Evolutionary conservation across 2,888 invertebrate species (phyloP), one percentile per base, ranked within the genome.

Genomic region (Drosophila peninsularis): DNA sequence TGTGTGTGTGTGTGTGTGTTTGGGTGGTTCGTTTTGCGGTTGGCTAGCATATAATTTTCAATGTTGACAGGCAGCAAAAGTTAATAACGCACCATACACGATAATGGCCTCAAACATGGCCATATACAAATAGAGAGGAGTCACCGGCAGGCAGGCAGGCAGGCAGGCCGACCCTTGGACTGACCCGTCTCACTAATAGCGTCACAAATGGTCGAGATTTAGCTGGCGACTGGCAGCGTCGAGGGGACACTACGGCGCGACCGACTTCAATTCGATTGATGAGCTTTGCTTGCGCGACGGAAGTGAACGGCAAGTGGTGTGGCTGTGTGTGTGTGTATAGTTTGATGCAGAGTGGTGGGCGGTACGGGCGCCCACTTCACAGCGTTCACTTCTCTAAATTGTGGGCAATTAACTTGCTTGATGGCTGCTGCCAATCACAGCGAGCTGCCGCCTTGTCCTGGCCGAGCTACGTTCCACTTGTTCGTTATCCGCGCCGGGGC

Each of bases 341-440:
- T 41, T 44, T 24, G 24, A n/a, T 42, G 41, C n/a, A 24, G 34
- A 41, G 41, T n/a, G 36, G 17, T 24, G 41, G 53, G 24, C 42
- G 41, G 27, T 5, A 3, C 19, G 45, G 32, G 34, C 17, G 36
- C 39, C 65, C 58, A 54, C 55, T 54, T 68, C 24, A 60, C 44
- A n/a, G 32, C 56, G 65, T 32, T 30, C 79, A 37, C 75, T 71
- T 47, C 70, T 71, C 84, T 80, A 89, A 86, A 88, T 86, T 79
- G 88, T 82, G 83, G 83, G 83, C 90, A 89, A 90, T 90, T 90
- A 89, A 90, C 83, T 89, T 87, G 61, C 72, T 71, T 88, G 89
- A 89, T 90, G 85, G 83, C 77, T 78, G 64, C 88, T 89, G 90
- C 85, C 89, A 88, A 89, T 90, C 89, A 90, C 83, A 83, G 74